These are phyloP conservation scores for Ellobium chinense DNA, from an alignment of 2,888 invertebrate species.

Conservation along the genomic window DNA sequence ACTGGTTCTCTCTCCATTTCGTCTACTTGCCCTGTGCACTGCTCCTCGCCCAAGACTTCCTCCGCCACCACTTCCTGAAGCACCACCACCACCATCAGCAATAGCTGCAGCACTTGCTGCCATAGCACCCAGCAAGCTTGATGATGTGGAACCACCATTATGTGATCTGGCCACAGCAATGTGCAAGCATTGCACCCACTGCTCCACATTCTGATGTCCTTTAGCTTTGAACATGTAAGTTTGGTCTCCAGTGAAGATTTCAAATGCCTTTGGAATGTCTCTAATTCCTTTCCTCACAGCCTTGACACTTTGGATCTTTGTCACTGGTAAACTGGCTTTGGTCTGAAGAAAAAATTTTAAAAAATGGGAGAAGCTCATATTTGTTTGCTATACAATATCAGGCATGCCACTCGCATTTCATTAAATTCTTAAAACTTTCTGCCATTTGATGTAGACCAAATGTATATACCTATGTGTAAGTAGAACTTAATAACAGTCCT, in stretches of 20 bases:
- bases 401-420: no score
- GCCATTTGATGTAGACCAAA: no score
- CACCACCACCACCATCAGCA: background rate
- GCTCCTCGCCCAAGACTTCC: background rate
- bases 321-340: conserved; percentile 89
- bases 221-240: conserved; percentile 96
- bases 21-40: background rate
- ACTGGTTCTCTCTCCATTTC: background rate
- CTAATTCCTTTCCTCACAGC: conserved; percentile 91
- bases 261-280: conserved; percentile 96
- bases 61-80: background rate
- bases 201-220: conserved; percentile 95
- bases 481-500: background rate
- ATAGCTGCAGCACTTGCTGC: background rate
- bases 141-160: background rate
- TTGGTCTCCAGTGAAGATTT: conserved; percentile 92
- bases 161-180: conserved; percentile 94
- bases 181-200: conserved; percentile 95
- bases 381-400: no score
- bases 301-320: conserved; percentile 96
- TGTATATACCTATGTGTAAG: no score
- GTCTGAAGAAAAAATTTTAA: no score
- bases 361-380: no score
- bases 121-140: background rate
- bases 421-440: no score